phyloP scores from a whole-genome alignment of 2,113 vertebrate species.

The Psittacus erithacus region DNA sequence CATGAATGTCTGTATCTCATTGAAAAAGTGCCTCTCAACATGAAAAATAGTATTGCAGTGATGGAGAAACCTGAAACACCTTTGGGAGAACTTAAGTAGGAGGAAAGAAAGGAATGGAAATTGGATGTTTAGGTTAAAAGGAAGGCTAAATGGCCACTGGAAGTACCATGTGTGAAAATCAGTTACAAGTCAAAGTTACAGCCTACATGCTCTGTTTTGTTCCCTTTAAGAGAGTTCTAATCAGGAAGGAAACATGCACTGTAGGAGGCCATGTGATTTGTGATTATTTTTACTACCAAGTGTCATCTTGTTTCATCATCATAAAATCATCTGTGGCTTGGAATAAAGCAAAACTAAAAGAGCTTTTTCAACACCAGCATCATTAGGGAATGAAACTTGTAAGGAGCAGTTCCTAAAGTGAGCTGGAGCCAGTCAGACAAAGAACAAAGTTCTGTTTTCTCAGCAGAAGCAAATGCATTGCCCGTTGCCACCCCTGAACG shows the following conservation, averaged over 20 bases:
- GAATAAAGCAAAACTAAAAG: not conserved
- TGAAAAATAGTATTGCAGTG: not conserved
- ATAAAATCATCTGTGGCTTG: not conserved
- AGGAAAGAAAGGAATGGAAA: not conserved
- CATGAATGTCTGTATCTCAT: not conserved
- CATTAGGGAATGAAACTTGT: not conserved
- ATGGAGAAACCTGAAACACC: not conserved
- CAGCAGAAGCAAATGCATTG: not conserved
- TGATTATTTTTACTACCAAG: not conserved
- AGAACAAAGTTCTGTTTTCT: not conserved
- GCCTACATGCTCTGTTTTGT: not conserved
- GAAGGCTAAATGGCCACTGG: not conserved
- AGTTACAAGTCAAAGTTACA: not conserved
- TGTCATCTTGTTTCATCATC: not conserved
- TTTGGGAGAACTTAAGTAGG: not conserved
- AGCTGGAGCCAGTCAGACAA: not conserved
- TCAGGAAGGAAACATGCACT: not conserved
- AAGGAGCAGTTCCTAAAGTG: not conserved
- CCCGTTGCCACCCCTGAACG: rapidly evolving
- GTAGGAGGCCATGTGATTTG: not conserved
- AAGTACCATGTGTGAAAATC: not conserved
- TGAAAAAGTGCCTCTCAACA: not conserved
- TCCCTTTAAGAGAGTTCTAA: not conserved
- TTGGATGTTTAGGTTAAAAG: not conserved
- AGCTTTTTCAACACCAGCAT: not conserved